Evolutionary conservation across 2,113 vertebrate species (phyloP).

Genomic region (Rhea americana): DNA sequence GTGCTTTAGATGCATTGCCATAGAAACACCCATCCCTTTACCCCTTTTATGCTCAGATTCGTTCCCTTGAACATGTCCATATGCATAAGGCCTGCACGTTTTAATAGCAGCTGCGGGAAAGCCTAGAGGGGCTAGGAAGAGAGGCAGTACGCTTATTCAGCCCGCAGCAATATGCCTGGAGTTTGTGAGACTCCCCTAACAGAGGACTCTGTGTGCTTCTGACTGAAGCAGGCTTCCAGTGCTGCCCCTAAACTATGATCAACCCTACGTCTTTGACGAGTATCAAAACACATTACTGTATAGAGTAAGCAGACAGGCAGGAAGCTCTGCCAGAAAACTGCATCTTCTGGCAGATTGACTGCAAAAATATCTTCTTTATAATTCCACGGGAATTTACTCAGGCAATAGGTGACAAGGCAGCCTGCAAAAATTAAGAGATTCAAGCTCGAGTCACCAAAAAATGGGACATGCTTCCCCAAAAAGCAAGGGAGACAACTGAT

Average conservation of each 20-base stretch:
- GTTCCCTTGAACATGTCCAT: background rate
- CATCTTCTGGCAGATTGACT: slow-evolving; percentile 7
- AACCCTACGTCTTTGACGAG: slow-evolving; percentile 15
- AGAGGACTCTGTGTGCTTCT: background rate
- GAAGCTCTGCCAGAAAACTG: slow-evolving; percentile 31
- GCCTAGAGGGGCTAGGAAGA: background rate
- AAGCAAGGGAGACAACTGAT: rapidly evolving
- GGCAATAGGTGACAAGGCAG: background rate
- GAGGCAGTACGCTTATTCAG: background rate
- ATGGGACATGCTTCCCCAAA: background rate
- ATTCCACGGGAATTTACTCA: slow-evolving; percentile 30
- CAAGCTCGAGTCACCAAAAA: slow-evolving; percentile 18
- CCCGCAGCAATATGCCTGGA: background rate
- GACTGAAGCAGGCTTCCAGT: background rate
- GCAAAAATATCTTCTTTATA: slow-evolving; percentile 3
- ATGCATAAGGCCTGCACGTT: background rate
- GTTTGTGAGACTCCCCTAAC: background rate
- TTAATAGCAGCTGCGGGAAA: background rate
- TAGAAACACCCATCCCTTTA: background rate
- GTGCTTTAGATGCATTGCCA: background rate
- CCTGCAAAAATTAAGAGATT: background rate
- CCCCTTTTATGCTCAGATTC: background rate
- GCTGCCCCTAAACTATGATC: slow-evolving; percentile 3
- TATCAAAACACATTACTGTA: background rate
- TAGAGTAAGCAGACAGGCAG: background rate